Percentiles rank a stretch among this genome's conserved stretches.
phyloP scores from a whole-genome alignment of 2,888 invertebrate species.

The Sinopyrophorus schimmeli region DNA sequence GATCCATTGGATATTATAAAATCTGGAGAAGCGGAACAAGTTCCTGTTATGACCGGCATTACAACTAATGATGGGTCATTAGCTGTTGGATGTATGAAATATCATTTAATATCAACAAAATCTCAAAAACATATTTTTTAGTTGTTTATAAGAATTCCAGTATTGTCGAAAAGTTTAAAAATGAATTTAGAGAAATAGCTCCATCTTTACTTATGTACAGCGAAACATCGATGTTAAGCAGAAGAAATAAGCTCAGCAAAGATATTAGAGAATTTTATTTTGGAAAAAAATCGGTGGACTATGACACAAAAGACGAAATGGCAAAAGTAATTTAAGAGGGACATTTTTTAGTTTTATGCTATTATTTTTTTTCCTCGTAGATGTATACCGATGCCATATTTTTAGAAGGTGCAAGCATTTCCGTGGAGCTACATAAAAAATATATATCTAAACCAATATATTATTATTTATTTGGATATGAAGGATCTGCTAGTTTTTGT shows the following conservation, averaged over 20 bases:
- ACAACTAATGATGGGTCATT: constrained; percentile 75
- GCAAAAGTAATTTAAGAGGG: constrained; percentile 6
- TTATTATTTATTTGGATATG: constrained; percentile 69
- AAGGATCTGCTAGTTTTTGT: constrained; percentile 70
- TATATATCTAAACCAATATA: constrained; percentile 63
- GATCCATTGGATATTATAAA: constrained; percentile 61
- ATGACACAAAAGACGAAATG: constrained; percentile 1
- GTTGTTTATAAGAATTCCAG: constrained; percentile 1
- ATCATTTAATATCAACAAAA: no score
- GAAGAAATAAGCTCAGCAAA: not conserved
- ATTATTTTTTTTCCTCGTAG: no score
- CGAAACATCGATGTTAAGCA: not conserved
- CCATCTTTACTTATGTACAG: not conserved
- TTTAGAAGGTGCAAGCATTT: constrained; percentile 21
- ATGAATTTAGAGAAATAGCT: constrained; percentile 3
- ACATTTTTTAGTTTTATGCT: not conserved
- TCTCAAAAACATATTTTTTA: no score
- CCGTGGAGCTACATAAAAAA: constrained; percentile 58
- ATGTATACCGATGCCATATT: constrained; percentile 6
- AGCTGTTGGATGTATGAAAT: no score
- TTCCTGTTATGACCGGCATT: constrained; percentile 75
- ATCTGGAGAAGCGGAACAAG: constrained; percentile 56
- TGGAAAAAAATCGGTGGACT: constrained; percentile 8
- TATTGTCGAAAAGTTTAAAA: not conserved
- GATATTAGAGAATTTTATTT: constrained; percentile 14